A percentile compares a stretch with the other conserved stretches of the same genome.
Evolutionary conservation across 2,888 invertebrate genomes (phyloP).

Genomic region (Scaptomyza caliginosa): DNA sequence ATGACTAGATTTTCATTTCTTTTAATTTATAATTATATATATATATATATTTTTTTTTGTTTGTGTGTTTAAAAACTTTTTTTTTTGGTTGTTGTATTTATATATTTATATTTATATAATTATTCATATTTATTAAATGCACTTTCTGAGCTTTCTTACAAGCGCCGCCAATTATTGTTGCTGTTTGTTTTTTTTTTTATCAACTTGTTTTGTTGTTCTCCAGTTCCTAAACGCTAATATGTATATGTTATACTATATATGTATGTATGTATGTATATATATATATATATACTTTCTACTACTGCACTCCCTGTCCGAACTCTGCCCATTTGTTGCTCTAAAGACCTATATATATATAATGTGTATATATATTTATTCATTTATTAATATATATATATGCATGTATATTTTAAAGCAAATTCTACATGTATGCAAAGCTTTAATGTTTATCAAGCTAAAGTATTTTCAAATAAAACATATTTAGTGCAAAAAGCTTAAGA

Average conservation of each 20-base stretch:
- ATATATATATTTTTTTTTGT: conserved; percentile 15
- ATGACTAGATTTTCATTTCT: conserved; percentile 47
- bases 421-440: conserved; percentile 72
- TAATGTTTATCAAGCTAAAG: conserved; percentile 54
- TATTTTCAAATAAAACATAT: conserved; percentile 38
- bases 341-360: conserved; percentile 41
- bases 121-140: conserved; percentile 76
- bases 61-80: conserved; percentile 50
- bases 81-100: conserved; percentile 38
- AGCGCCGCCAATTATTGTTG: conserved; percentile 84
- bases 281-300: conserved; percentile 57
- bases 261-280: conserved; percentile 31
- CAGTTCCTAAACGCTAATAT: conserved; percentile 31
- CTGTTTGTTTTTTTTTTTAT: conserved; percentile 56
- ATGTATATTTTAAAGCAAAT: conserved; percentile 57
- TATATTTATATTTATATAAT: conserved; percentile 28
- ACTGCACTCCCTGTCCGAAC: conserved; percentile 46
- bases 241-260: conserved; percentile 35
- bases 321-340: conserved; percentile 64
- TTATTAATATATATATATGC: background rate
- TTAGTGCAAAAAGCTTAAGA: conserved; percentile 61
- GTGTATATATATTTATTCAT: background rate
- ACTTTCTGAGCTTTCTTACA: conserved; percentile 83
- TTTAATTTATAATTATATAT: conserved; percentile 33
- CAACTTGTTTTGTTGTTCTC: conserved; percentile 37